phyloP scores from a whole-genome alignment of 1,140 invertebrate genomes.

The Philopotamus ludificatus region DNA sequence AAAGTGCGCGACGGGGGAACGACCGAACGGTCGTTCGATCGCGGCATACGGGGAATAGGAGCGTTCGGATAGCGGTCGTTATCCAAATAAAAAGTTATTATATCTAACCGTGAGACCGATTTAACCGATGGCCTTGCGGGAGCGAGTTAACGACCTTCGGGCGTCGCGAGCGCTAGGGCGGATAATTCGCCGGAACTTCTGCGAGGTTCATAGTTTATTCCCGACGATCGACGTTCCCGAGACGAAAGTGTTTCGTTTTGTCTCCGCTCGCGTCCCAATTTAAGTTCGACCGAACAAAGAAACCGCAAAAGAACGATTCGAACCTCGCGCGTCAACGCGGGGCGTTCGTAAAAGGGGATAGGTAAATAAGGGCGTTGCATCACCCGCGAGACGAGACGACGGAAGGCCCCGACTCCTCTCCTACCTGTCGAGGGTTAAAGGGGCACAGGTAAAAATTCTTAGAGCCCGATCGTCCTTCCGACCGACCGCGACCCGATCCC shows the following conservation, averaged over 20 bases:
- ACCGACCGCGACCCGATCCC: not conserved
- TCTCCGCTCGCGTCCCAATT: not conserved
- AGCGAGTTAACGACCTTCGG: not conserved
- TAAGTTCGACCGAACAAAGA: not conserved
- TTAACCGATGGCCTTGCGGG: not conserved
- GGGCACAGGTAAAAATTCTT: conserved; percentile 16
- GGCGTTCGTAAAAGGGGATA: not conserved
- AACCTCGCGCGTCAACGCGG: not conserved
- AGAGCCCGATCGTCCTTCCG: not conserved
- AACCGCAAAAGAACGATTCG: not conserved
- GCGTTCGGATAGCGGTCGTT: no score
- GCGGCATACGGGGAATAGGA: no score
- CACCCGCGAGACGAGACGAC: not conserved
- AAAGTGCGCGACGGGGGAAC: no score
- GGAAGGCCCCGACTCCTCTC: not conserved
- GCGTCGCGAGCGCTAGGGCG: not conserved
- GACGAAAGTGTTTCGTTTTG: not conserved
- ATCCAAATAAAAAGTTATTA: not conserved
- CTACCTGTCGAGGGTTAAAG: conserved; percentile 24
- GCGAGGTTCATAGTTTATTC: not conserved
- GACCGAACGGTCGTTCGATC: no score
- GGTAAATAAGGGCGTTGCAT: not conserved
- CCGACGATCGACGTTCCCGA: not conserved
- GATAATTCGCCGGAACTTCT: not conserved
- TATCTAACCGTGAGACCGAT: not conserved